Evolutionary conservation across 2,888 invertebrate species (phyloP), one percentile per base, ranked within the genome.

Genomic region (Limenitis camilla): DNA sequence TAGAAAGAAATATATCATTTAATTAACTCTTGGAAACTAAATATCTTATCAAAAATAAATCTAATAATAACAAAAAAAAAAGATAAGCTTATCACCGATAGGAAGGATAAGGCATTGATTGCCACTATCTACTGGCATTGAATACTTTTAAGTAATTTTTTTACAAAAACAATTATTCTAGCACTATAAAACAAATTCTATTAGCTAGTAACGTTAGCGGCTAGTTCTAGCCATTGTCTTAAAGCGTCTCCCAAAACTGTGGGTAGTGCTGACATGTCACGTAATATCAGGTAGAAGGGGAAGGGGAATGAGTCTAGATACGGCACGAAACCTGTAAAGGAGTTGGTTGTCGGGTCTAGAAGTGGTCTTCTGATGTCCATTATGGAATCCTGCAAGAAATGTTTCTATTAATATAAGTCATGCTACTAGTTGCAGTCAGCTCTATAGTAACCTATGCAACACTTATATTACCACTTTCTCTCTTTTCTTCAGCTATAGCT

Each of bases 291-390:
- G 78, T 99, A 99, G 88, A 96, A 99, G 0, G 98, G 98, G 79
- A 99, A 99, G 0, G 99, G 99, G 81, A 99, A 99, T 43, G 91
- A 91, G 68, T 98, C 98, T 88, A 99, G 91, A 76, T 99, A 99
- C 0, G 93, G 90, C 63, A 90, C 89, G 61, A 96, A 92, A 40
- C 88, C 87, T 6, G 89, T 69, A 28, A 89, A 67, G 64, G 89
- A 86, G 40, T 84, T 81, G 39, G 86, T 86, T 4, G 88, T 87
- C 35, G 85, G 89, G 61, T 89, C 88, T 71, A 94, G 93, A 11
- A 93, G 77, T 0, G 96, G 95, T 65, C 93, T 92, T 59, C 93
- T 90, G 65, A 97, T 95, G 74, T 99, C 85, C 83, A 85, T 85
- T 95, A 99, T 95, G 0, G 98, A 98, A 78, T 95, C 93, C 92